Conservation (phyloP, 2,888 invertebrate species). For the Heteromurus nitidus region DNA sequence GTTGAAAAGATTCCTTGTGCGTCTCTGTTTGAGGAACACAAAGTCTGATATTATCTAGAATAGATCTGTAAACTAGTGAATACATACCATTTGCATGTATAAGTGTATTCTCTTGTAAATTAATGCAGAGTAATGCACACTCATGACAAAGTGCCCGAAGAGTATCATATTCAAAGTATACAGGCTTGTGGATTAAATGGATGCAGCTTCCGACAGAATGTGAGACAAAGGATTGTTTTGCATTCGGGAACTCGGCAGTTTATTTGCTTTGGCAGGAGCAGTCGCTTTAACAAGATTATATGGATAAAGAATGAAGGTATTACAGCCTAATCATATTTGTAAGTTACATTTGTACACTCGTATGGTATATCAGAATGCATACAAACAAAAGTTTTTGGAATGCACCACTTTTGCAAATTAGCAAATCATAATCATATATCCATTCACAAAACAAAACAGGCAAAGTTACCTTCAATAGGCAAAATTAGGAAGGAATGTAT, state of each 20-base stretch:
- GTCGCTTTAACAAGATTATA: background rate
- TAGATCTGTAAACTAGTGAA: too few relatives aligned
- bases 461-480: too few relatives aligned
- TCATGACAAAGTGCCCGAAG: too few relatives aligned
- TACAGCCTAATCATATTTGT: too few relatives aligned
- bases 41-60: background rate
- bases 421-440: too few relatives aligned
- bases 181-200: background rate
- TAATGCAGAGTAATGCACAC: too few relatives aligned
- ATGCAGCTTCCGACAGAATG: background rate
- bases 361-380: background rate
- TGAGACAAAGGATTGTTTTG: background rate
- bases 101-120: too few relatives aligned
- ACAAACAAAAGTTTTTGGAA: background rate
- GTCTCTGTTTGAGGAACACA: background rate
- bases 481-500: too few relatives aligned
- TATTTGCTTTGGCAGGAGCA: conserved; percentile 45
- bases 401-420: background rate
- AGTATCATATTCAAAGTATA: background rate
- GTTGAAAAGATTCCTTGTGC: background rate
- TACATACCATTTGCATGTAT: too few relatives aligned
- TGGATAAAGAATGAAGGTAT: too few relatives aligned
- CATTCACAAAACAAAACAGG: too few relatives aligned
- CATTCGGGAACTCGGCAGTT: conserved; percentile 41
- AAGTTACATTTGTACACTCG: background rate